These are phyloP conservation scores for Rhinoderma darwinii DNA, from an alignment of 2,113 vertebrate genomes.

Conservation along the genomic window DNA sequence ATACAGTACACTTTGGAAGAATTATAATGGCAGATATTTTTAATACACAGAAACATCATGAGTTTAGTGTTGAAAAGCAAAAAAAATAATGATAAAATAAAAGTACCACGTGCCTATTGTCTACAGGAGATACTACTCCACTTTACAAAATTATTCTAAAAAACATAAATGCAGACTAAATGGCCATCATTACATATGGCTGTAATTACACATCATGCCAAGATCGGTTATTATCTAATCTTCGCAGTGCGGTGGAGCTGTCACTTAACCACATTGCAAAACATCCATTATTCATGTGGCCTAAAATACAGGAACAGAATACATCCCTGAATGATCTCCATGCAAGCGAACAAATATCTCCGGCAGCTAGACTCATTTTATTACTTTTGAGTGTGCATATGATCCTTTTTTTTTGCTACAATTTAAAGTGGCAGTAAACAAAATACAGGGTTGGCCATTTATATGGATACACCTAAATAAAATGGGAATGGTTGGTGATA, in stretches of 20 bases:
- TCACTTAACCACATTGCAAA: conserved; percentile 40
- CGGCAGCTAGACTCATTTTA: neutral
- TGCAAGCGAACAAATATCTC: neutral
- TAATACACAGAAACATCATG: neutral
- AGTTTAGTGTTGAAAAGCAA: neutral
- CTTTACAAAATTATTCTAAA: conserved; percentile 45
- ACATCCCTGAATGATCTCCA: conserved; percentile 24
- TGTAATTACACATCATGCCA: conserved; percentile 53
- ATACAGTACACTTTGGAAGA: neutral
- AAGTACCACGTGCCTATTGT: conserved; percentile 6
- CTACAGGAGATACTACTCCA: neutral
- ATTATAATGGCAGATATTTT: too few species aligned
- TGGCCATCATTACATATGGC: conserved; percentile 41
- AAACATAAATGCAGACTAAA: conserved; percentile 37
- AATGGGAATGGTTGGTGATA: too few species aligned
- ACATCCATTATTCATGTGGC: conserved; percentile 53
- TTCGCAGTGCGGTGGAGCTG: conserved; percentile 22
- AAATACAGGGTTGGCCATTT: too few species aligned
- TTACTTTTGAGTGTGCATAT: neutral
- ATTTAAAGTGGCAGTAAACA: neutral
- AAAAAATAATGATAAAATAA: neutral
- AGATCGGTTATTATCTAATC: conserved; percentile 49
- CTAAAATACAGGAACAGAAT: conserved; percentile 25
- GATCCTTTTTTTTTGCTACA: neutral
- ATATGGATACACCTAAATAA: too few species aligned